Evolutionary conservation across 2,797 vertebrate genomes (phyloP).

Genomic region (Rhinoraja longicauda): DNA sequence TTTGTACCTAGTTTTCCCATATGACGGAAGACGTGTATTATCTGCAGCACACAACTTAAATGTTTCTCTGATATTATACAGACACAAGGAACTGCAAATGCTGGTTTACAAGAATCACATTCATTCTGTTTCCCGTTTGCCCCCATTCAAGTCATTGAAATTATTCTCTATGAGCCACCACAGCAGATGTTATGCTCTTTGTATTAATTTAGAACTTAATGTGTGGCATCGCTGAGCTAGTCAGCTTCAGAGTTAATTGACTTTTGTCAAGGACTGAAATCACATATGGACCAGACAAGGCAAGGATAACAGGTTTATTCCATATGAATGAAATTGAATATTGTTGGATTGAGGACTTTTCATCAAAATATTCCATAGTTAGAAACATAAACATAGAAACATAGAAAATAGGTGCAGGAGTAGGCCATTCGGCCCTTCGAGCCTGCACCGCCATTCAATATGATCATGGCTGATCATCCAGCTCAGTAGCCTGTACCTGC

Average conservation of each 20-base stretch:
- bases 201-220: background rate
- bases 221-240: background rate
- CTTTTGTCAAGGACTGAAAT: background rate
- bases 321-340: background rate
- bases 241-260: background rate
- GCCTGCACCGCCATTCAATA: too few species aligned
- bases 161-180: background rate
- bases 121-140: background rate
- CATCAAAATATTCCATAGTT: too few species aligned
- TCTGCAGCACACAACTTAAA: too few species aligned
- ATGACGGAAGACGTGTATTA: too few species aligned
- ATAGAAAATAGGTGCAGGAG: too few species aligned
- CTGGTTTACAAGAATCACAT: background rate
- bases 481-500: too few species aligned
- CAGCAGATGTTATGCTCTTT: background rate
- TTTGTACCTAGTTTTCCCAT: too few species aligned
- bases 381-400: too few species aligned
- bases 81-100: too few species aligned
- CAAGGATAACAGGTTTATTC: background rate
- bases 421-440: too few species aligned
- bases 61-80: too few species aligned
- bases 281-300: background rate
- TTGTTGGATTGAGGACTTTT: background rate
- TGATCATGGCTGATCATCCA: too few species aligned
- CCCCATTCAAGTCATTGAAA: background rate